A percentile compares a stretch with the other conserved stretches of the same genome.
These are phyloP conservation scores for Enteromius fasciolatus DNA, from an alignment of 2,797 vertebrate genomes.

Conservation along the genomic window DNA sequence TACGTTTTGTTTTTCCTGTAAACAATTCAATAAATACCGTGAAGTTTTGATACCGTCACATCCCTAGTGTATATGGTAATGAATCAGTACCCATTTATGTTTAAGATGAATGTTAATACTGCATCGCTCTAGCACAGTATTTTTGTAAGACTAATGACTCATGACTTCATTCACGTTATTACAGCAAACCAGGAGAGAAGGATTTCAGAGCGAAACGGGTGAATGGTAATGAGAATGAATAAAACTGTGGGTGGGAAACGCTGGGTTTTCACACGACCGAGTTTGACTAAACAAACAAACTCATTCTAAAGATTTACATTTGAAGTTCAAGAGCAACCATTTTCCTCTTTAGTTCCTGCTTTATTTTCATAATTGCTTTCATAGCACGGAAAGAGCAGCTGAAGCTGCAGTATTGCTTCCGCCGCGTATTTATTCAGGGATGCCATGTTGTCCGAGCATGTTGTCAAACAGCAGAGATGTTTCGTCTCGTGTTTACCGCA, in stretches of 20 bases:
- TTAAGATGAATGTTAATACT: background rate
- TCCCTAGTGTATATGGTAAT: too few species aligned
- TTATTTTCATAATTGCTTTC: slow-evolving; percentile 18
- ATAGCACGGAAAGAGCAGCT: background rate
- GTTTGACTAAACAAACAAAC: slow-evolving; percentile 12
- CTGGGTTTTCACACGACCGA: background rate
- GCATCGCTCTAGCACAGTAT: background rate
- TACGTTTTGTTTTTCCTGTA: too few species aligned
- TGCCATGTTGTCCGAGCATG: background rate
- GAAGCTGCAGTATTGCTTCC: background rate
- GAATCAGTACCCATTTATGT: background rate
- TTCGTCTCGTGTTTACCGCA: background rate
- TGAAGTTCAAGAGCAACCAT: slow-evolving; percentile 15
- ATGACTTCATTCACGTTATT: slow-evolving; percentile 8
- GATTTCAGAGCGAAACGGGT: background rate
- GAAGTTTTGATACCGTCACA: too few species aligned
- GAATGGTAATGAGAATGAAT: background rate
- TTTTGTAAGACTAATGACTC: background rate
- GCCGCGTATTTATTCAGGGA: background rate
- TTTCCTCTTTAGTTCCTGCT: slow-evolving; percentile 7
- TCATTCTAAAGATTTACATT: slow-evolving; percentile 18
- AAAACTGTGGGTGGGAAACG: background rate
- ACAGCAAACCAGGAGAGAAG: background rate
- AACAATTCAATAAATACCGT: too few species aligned
- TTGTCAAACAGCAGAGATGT: background rate